Base-by-base conservation (phyloP, 1,140 invertebrate species). In the Drosophila suzukii region DNA sequence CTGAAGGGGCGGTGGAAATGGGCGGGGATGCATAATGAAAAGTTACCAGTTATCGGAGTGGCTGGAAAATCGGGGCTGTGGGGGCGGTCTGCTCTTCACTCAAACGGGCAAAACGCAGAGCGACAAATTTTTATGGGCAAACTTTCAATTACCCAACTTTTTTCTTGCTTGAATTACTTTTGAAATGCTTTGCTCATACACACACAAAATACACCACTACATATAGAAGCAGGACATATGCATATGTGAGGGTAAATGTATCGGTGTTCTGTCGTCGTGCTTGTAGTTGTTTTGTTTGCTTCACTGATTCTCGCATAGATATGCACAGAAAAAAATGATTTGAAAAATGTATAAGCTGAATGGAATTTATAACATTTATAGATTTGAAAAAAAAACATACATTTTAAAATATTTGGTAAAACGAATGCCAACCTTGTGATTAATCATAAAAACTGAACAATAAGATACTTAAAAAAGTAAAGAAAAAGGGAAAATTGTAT, bases 61-160 rank as follows among this genome's bases (percentile, higher is more conserved):
- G 32, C 4, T 13, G 51, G 15, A 39, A 36, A 43, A n/a, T 1
- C n/a, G 13, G 38, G n/a, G 17, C 24, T 15, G 46, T 36, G n/a
- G 11, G 61, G 43, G 20, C 38, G 60, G 34, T 17, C 15, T 11
- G 49, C 60, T 53, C 75, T 71, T 49, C 74, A 63, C 36, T 76
- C 77, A 84, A 72, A 61, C 60, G 30, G 44, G 62, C 36, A 75
- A 74, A 56, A 53, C 61, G 71, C 63, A 80, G 66, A 77, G 80
- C 81, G 84, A 88, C 83, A 88, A 89, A 88, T 88, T 88, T 88
- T 88, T 88, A 88, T 88, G 84, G 81, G 84, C 58, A 88, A 88
- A 88, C 84, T 88, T 88, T 88, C 84, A 88, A 88, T 88, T 88
- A 88, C 84, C 80, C 80, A 88, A 88, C 72, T 88, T 88, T 88